These are phyloP conservation scores for Teleogryllus oceanicus DNA, from an alignment of 2,888 invertebrate species.

Conservation along the genomic window DNA sequence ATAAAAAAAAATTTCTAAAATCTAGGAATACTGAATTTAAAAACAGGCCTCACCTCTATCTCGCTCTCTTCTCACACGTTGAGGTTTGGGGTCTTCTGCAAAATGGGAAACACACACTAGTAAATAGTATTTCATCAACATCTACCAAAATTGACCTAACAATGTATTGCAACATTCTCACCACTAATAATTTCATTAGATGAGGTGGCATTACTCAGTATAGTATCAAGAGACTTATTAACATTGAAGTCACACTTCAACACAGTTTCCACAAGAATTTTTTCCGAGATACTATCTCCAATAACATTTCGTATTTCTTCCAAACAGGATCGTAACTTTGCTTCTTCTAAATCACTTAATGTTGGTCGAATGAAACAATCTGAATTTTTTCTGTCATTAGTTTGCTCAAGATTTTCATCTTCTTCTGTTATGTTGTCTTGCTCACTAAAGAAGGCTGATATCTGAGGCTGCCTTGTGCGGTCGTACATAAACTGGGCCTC, in stretches of 20 bases:
- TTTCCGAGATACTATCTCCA: constrained; percentile 72
- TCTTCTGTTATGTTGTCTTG: constrained; percentile 68
- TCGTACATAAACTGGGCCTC: constrained; percentile 81
- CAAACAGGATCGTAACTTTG: constrained; percentile 75
- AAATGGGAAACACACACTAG: constrained; percentile 27
- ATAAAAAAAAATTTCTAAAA: too few species aligned
- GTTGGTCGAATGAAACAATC: constrained; percentile 49
- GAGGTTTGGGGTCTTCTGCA: constrained; percentile 47
- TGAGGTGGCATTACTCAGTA: constrained; percentile 56
- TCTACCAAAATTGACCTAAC: neutral
- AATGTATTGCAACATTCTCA: constrained; percentile 23
- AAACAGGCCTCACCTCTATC: constrained; percentile 44
- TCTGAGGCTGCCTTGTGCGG: constrained; percentile 56
- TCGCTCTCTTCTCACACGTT: constrained; percentile 43
- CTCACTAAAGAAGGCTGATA: constrained; percentile 66
- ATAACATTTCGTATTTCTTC: constrained; percentile 77
- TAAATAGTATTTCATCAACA: neutral
- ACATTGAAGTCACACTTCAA: constrained; percentile 68
- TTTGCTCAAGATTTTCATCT: constrained; percentile 43
- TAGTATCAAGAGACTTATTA: constrained; percentile 67
- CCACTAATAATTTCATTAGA: constrained; percentile 42
- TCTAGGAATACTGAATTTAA: neutral
- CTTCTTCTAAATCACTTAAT: constrained; percentile 66
- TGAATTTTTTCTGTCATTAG: constrained; percentile 43
- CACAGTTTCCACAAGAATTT: constrained; percentile 67